phyloP scores from a whole-genome alignment of 2,113 vertebrate genomes.

The Antigone vipio region DNA sequence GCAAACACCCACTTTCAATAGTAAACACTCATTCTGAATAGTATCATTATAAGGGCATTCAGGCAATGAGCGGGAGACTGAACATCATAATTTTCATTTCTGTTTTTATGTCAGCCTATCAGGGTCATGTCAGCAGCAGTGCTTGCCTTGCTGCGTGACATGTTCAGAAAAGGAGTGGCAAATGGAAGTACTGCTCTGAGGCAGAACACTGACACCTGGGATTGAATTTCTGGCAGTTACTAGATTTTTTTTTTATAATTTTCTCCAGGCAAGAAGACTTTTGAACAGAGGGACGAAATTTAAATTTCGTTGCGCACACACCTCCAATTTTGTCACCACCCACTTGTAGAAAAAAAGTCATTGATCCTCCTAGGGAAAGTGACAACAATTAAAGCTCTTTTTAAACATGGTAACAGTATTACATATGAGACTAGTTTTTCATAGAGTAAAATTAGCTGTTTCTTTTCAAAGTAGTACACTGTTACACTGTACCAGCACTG shows the following conservation, averaged over 20 bases:
- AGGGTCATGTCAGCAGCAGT: background rate
- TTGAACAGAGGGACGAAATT: background rate
- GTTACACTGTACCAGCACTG: background rate
- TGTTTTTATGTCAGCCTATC: background rate
- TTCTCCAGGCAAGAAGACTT: background rate
- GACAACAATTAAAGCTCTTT: slow-evolving; percentile 1
- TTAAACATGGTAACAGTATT: background rate
- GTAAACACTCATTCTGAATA: background rate
- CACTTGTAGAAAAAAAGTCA: background rate
- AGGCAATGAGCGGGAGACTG: background rate
- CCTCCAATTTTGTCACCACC: background rate
- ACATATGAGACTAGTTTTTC: background rate
- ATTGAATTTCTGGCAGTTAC: background rate
- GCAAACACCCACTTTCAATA: background rate
- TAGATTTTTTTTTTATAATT: background rate
- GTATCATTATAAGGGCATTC: background rate
- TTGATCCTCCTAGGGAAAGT: background rate
- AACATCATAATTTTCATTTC: background rate
- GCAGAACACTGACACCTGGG: slow-evolving; percentile 12
- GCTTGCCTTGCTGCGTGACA: background rate
- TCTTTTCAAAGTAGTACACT: background rate
- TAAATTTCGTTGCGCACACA: background rate
- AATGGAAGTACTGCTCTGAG: background rate
- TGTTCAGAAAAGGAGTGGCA: background rate
- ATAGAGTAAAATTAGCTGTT: background rate